Percentiles rank a stretch among this genome's conserved stretches.
Evolutionary conservation across 92 coral and sea anemone genomes (phyloP).

Genomic region (Bergia puertoricense): DNA sequence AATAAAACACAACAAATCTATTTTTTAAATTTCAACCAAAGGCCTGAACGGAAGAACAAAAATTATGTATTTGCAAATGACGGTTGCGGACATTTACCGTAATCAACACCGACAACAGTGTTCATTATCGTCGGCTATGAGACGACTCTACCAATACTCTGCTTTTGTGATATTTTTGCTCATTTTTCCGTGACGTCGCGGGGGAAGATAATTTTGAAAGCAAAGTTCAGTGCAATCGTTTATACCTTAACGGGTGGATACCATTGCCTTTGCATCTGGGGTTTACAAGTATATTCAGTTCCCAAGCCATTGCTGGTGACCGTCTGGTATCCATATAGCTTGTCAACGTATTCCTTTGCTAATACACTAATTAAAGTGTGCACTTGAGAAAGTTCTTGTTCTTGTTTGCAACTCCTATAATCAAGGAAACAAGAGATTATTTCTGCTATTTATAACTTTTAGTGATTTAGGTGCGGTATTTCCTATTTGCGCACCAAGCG

Average conservation of each 20-base stretch:
- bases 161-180: no score
- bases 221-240: not conserved
- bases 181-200: no score
- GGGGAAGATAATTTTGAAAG: not conserved
- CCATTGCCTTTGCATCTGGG: not conserved
- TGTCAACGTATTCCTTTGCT: not conserved
- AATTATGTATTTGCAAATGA: no score
- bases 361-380: not conserved
- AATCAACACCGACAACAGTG: no score
- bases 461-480: not conserved
- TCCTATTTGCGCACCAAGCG: no score
- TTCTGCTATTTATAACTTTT: not conserved
- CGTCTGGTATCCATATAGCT: not conserved
- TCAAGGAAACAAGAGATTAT: not conserved
- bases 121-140: no score
- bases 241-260: not conserved
- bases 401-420: not conserved
- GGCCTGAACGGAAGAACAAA: no score
- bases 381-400: conserved; percentile 5
- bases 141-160: no score
- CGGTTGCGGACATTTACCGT: no score
- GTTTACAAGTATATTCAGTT: not conserved
- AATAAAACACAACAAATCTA: no score
- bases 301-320: not conserved
- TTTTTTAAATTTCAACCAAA: no score